phyloP scores from a whole-genome alignment of 2,888 invertebrate species.

The Eupithecia dodoneata region DNA sequence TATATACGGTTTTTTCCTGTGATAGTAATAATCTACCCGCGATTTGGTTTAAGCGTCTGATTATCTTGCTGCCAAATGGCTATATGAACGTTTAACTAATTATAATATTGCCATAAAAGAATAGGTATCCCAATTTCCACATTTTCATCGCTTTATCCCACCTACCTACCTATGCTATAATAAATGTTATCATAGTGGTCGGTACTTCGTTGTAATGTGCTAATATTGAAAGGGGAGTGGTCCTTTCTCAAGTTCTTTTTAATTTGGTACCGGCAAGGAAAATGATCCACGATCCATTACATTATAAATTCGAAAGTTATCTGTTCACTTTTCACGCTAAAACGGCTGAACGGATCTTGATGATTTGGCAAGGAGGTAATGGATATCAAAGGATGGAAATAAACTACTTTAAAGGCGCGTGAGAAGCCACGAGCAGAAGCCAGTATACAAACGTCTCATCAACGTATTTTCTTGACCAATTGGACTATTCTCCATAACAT shows the following conservation, averaged over 20 bases:
- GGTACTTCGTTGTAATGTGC: neutral
- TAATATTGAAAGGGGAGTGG: neutral
- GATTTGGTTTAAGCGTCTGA: neutral
- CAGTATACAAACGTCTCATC: neutral
- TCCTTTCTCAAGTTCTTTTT: neutral
- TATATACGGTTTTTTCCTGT: neutral
- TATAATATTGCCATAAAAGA: neutral
- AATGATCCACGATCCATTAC: neutral
- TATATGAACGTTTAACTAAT: neutral
- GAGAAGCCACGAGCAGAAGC: no score
- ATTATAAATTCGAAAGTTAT: no score
- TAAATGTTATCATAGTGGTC: neutral
- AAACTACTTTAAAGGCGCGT: no score
- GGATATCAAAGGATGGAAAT: no score
- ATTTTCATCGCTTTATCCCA: neutral
- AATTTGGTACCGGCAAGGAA: neutral
- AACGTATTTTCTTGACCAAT: neutral
- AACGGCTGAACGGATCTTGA: no score
- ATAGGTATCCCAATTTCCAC: neutral
- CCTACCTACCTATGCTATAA: neutral
- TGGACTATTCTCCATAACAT: constrained; percentile 49
- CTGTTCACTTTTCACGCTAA: no score
- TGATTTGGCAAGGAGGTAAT: no score
- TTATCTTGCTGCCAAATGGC: neutral
- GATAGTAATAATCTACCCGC: neutral